Conservation (phyloP, 2,113 vertebrate genomes). For the Genyomyrus donnyi region DNA sequence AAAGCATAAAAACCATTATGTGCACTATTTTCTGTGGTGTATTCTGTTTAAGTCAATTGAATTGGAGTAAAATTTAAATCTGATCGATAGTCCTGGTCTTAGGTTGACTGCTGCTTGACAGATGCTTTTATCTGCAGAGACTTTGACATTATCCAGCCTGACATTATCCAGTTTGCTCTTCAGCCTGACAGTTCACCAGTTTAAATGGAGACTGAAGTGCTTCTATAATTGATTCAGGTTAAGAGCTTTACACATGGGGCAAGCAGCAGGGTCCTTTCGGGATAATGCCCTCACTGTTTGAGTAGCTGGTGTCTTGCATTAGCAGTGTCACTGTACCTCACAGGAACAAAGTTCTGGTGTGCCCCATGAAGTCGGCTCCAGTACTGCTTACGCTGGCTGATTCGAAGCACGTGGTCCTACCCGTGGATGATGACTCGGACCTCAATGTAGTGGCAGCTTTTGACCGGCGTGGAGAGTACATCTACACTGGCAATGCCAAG, state of each 20-base stretch:
- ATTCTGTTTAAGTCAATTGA: neutral
- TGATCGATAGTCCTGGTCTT: neutral
- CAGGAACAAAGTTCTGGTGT: constrained; percentile 94
- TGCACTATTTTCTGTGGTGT: neutral
- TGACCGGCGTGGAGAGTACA: constrained; percentile 89
- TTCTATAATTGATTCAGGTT: neutral
- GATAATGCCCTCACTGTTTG: neutral
- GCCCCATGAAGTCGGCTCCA: constrained; percentile 96
- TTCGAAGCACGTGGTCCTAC: constrained; percentile 90
- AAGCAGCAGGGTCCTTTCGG: neutral
- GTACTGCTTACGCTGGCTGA: constrained; percentile 90
- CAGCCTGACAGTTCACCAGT: neutral
- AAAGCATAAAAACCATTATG: neutral
- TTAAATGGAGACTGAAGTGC: neutral
- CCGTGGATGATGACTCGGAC: constrained; percentile 96
- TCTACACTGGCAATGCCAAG: constrained; percentile 96
- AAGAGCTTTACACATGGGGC: neutral
- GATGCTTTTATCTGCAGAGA: neutral
- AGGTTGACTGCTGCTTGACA: neutral
- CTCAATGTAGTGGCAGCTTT: constrained; percentile 97
- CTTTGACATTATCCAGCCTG: neutral
- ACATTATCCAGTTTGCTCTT: neutral
- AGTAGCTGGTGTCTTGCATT: neutral
- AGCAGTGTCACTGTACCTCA: constrained; percentile 17
- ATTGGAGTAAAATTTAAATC: neutral